These are phyloP conservation scores for Eulemur macaco DNA, from an alignment of 2,113 vertebrate genomes.

Conservation along the genomic window DNA sequence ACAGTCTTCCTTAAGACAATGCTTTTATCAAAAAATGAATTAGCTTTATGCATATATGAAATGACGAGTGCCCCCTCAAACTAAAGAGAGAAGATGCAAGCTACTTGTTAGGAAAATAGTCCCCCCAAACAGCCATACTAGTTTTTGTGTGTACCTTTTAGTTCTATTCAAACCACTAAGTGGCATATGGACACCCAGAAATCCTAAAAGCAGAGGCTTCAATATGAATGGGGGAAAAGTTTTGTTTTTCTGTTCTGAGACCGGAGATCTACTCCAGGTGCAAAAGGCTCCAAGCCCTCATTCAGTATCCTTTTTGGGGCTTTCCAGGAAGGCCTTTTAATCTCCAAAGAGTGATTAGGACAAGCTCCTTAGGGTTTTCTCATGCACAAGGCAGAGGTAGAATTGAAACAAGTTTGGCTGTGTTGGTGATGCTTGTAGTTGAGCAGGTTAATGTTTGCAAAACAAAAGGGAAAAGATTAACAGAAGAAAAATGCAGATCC, in stretches of 20 bases:
- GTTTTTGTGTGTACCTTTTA: not conserved
- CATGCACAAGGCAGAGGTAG: not conserved
- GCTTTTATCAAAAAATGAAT: constrained; percentile 17
- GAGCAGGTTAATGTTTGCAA: not conserved
- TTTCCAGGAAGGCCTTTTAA: not conserved
- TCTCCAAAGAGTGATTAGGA: not conserved
- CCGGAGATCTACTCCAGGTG: not conserved
- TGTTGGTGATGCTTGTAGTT: not conserved
- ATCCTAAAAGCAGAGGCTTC: not conserved
- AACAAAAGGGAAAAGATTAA: not conserved
- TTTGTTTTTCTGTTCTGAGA: constrained; percentile 20
- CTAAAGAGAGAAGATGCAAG: not conserved
- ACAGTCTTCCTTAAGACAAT: not conserved
- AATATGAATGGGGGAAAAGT: not conserved
- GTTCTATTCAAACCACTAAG: constrained; percentile 21
- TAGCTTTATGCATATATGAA: not conserved
- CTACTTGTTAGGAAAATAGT: constrained; percentile 17
- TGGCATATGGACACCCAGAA: not conserved
- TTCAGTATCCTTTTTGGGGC: not conserved
- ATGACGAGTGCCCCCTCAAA: not conserved
- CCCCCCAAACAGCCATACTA: not conserved
- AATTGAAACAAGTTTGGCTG: not conserved
- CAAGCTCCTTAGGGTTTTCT: not conserved
- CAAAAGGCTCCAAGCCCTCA: not conserved
- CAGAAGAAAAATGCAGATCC: not conserved